Conservation (phyloP, 2,113 vertebrate genomes). For the Aix galericulata region DNA sequence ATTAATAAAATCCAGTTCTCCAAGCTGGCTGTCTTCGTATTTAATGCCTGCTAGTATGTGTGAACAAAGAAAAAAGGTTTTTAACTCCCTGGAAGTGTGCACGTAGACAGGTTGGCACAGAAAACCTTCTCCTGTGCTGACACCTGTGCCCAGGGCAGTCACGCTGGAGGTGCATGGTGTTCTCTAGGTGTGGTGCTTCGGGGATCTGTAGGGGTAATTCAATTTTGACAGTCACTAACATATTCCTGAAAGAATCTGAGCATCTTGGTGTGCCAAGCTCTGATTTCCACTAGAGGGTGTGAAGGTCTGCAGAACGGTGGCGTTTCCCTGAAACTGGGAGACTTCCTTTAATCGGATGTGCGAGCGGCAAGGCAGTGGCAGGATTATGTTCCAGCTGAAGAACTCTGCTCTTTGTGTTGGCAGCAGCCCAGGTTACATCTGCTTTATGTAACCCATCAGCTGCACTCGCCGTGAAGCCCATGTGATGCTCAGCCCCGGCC, state of each 20-base stretch:
- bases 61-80: not conserved
- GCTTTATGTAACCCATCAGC: not conserved
- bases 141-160: not conserved
- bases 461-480: rapidly evolving
- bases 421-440: not conserved
- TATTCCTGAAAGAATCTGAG: not conserved
- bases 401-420: not conserved
- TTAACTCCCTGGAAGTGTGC: not conserved
- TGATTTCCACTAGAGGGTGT: conserved; percentile 54
- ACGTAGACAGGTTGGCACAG: not conserved
- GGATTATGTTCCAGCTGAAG: not conserved
- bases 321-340: not conserved
- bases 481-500: not conserved
- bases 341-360: rapidly evolving
- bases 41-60: rapidly evolving
- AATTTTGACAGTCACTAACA: not conserved
- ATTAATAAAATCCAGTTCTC: not conserved
- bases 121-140: not conserved
- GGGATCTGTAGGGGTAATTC: no score
- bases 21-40: not conserved
- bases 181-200: not conserved
- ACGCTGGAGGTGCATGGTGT: rapidly evolving
- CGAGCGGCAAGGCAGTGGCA: rapidly evolving
- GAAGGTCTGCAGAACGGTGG: not conserved
- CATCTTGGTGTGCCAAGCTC: not conserved